A percentile compares a stretch with the other conserved stretches of the same genome.
phyloP scores from a whole-genome alignment of 2,113 vertebrate genomes.

The Genyomyrus donnyi region DNA sequence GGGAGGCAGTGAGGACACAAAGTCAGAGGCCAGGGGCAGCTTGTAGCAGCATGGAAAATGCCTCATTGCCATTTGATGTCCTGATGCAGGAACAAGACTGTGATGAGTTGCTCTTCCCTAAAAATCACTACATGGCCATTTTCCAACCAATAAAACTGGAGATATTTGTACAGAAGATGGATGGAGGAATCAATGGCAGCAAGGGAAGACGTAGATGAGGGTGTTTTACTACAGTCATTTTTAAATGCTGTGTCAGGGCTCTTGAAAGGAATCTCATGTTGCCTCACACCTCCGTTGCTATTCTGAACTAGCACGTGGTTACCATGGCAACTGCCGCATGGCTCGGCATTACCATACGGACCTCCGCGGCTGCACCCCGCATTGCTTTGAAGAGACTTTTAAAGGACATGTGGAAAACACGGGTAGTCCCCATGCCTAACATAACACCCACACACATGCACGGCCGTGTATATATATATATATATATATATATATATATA shows the following conservation, averaged over 20 bases:
- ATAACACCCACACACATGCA: background rate
- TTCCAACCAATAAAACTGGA: background rate
- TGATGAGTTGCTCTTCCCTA: background rate
- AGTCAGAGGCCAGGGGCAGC: background rate
- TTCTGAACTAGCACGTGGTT: conserved; percentile 10
- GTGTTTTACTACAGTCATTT: conserved; percentile 3
- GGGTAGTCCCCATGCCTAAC: background rate
- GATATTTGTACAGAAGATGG: background rate
- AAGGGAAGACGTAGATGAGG: background rate
- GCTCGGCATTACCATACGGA: background rate
- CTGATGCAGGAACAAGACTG: background rate
- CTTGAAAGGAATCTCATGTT: conserved; percentile 1
- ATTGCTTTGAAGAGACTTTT: background rate
- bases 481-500: background rate
- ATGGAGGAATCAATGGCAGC: background rate
- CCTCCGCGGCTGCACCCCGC: background rate
- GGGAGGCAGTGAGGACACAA: background rate
- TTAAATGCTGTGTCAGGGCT: background rate
- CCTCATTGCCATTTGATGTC: background rate
- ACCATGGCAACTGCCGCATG: conserved; percentile 10
- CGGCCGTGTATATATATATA: background rate
- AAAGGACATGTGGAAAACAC: background rate
- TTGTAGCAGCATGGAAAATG: background rate
- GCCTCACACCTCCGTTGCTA: background rate
- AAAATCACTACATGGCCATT: background rate